Conservation (phyloP, 2,113 vertebrate genomes). For the Gorsachius goisagi region DNA sequence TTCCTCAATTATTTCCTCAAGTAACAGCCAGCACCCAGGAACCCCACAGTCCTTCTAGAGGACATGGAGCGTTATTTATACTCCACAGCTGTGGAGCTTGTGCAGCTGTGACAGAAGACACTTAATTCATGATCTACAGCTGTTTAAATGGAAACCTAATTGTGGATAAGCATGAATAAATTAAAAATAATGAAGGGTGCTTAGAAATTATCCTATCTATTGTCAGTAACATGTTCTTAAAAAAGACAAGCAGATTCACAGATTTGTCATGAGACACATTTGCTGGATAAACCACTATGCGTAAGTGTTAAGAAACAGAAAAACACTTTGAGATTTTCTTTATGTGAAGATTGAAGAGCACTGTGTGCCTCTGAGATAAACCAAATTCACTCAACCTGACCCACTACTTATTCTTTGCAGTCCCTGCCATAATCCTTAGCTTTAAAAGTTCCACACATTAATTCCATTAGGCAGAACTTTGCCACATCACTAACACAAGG, state of each 20-base stretch:
- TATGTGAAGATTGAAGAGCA: not conserved
- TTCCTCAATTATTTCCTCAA: not conserved
- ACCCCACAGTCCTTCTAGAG: not conserved
- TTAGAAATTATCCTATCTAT: not conserved
- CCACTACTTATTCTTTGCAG: not conserved
- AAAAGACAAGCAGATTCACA: not conserved
- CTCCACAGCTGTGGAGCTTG: not conserved
- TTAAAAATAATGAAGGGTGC: not conserved
- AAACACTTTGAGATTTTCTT: not conserved
- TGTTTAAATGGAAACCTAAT: not conserved
- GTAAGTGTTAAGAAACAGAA: not conserved
- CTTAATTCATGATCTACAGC: conserved; percentile 22
- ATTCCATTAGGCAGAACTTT: not conserved
- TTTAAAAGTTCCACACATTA: not conserved
- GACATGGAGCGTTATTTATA: not conserved
- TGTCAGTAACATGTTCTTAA: not conserved
- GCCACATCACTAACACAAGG: not conserved
- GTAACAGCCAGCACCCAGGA: not conserved
- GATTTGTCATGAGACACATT: not conserved
- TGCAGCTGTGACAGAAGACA: conserved; percentile 35
- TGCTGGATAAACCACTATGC: not conserved
- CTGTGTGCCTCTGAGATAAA: not conserved
- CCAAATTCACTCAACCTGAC: not conserved
- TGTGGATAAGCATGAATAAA: not conserved
- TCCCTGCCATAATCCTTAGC: not conserved